phyloP scores from a whole-genome alignment of 2,888 invertebrate genomes.

The Amblyjoppa fuscipennis region DNA sequence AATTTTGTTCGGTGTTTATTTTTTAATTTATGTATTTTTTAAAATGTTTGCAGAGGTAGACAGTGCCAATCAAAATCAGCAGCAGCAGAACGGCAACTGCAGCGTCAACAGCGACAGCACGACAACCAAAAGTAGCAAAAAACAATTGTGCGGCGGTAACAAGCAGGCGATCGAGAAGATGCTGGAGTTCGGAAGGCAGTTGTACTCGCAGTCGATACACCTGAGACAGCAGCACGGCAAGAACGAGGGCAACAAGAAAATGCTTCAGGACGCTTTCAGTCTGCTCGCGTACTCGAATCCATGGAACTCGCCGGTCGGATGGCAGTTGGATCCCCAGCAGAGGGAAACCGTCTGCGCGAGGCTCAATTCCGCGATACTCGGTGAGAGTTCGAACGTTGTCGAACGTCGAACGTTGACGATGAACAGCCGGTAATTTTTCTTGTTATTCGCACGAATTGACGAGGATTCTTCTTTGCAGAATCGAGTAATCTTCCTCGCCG shows the following conservation, averaged over 20 bases:
- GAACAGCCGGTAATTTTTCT: too few relatives aligned
- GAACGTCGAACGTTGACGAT: neutral
- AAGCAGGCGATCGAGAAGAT: slow-evolving; percentile 96
- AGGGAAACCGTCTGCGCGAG: slow-evolving; percentile 98
- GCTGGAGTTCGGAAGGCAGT: slow-evolving; percentile 96
- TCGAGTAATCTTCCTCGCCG: slow-evolving; percentile 95
- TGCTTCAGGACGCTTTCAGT: slow-evolving; percentile 99
- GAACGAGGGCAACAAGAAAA: slow-evolving; percentile 94
- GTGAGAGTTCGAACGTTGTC: slow-evolving; percentile 86
- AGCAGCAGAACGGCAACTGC: slow-evolving; percentile 74
- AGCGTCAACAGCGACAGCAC: slow-evolving; percentile 69
- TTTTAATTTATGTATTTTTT: slow-evolving; percentile 47
- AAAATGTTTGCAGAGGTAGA: slow-evolving; percentile 85
- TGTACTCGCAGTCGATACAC: slow-evolving; percentile 96
- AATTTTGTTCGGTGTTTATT: slow-evolving; percentile 10
- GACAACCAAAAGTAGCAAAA: slow-evolving; percentile 79
- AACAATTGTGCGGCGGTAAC: slow-evolving; percentile 89
- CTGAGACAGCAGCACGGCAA: slow-evolving; percentile 93
- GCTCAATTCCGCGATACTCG: slow-evolving; percentile 98
- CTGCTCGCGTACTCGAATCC: slow-evolving; percentile 99
- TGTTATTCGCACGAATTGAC: neutral
- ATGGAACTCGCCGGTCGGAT: slow-evolving; percentile 98
- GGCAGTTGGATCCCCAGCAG: slow-evolving; percentile 97
- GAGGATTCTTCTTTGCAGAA: slow-evolving; percentile 88
- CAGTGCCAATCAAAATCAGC: slow-evolving; percentile 79